Evolutionary conservation across 2,888 invertebrate species (phyloP).

Genomic region (Dicyrtomina minuta): DNA sequence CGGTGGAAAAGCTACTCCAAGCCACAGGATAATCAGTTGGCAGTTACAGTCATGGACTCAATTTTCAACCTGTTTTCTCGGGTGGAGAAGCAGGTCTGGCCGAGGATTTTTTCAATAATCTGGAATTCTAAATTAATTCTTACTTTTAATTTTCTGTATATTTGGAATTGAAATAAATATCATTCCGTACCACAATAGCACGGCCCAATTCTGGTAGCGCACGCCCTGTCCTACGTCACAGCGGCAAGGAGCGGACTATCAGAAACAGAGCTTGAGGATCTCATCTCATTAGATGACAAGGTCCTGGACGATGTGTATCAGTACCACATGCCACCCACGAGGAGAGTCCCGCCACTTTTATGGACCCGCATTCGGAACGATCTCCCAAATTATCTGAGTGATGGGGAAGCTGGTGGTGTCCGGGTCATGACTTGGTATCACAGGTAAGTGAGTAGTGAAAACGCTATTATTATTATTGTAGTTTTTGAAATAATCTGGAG

Average conservation of each 20-base stretch:
- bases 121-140: neutral
- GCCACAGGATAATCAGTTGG: constrained; percentile 86
- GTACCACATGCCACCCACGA: constrained; percentile 90
- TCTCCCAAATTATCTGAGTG: constrained; percentile 92
- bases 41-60: constrained; percentile 93
- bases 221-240: constrained; percentile 93
- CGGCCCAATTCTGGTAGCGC: constrained; percentile 87
- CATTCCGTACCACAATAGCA: constrained; percentile 66
- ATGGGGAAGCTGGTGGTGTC: constrained; percentile 95
- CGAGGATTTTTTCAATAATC: neutral
- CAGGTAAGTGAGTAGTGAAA: too few relatives aligned
- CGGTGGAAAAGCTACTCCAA: constrained; percentile 96
- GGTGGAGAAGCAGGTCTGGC: constrained; percentile 80
- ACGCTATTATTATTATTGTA: constrained; percentile 24
- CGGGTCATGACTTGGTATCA: constrained; percentile 99
- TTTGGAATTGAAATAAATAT: too few relatives aligned
- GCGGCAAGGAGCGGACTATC: constrained; percentile 76
- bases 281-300: constrained; percentile 89
- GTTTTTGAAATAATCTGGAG: neutral
- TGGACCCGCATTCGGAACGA: constrained; percentile 98
- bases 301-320: too few relatives aligned
- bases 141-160: neutral
- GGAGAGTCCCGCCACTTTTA: constrained; percentile 89
- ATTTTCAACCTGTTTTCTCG: constrained; percentile 95
- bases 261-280: constrained; percentile 93